Base-by-base conservation (phyloP, 1,140 invertebrate genomes). In the Pararge aegeria region DNA sequence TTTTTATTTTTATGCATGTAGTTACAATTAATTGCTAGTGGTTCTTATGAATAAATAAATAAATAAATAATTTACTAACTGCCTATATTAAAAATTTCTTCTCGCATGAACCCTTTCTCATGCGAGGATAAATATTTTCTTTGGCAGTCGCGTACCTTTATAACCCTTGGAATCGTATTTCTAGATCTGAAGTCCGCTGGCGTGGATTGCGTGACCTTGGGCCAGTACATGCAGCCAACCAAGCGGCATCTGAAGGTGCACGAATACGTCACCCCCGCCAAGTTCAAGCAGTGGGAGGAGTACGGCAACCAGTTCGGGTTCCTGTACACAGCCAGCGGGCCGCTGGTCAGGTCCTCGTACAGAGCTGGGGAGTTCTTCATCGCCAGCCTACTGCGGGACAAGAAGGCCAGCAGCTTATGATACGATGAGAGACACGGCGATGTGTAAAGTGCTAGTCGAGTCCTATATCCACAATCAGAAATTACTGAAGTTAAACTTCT, bases 151-250 rank as follows among this genome's bases (percentile, higher is more conserved):
- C n/a, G n/a, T n/a, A n/a, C n/a, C n/a, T n/a, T n/a, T n/a, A n/a
- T n/a, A n/a, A n/a, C n/a, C n/a, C n/a, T n/a, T n/a, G n/a, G n/a
- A n/a, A n/a, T n/a, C n/a, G n/a, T n/a, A n/a, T n/a, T n/a, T 37
- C 65, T 75, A 94, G 97, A 98, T 91, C 86, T 98, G 3, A 91
- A 94, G 59, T 79, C 89, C 13, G 94, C 91, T 27, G 95, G 94
- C 20, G 98, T 99, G 0, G 98, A 99, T 80, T 99, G 98, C 84
- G 72, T 99, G 0, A 99, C 99, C 0, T 90, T 99, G 5, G 99
- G 99, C 0, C 99, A 99, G 83, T 99, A 99, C 83, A 99, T 99
- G 98, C 98, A 99, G 84, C 98, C 98, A 0, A 99, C 98, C 1
- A 99, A 98, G 80, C 92, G 94, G 49, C 98, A 99, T 91, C 90